A percentile compares a stretch with the other conserved stretches of the same genome.
Conservation (phyloP, 2,888 invertebrate genomes). For the Schizaphis graminum region DNA sequence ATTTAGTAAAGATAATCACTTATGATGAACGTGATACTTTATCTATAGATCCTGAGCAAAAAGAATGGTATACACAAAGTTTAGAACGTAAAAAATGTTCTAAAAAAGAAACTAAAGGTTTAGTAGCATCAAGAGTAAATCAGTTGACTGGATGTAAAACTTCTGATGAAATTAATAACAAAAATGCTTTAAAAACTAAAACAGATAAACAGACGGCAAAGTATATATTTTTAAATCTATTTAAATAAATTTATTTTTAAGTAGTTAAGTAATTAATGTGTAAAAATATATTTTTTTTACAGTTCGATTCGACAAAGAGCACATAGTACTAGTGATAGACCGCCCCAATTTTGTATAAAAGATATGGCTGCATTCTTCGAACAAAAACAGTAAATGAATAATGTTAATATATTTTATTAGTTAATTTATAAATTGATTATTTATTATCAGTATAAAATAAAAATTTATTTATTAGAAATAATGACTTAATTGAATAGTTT, state of each 20-base stretch:
- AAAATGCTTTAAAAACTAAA: conserved; percentile 36
- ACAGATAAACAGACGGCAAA: conserved; percentile 45
- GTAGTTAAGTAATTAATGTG: background rate
- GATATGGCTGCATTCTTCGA: conserved; percentile 89
- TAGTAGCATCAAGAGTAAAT: conserved; percentile 68
- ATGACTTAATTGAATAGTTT: background rate
- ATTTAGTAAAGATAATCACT: conserved; percentile 45
- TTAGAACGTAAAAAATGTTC: conserved; percentile 66
- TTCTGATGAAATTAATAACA: conserved; percentile 32
- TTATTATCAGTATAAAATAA: background rate
- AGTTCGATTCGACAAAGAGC: conserved; percentile 67
- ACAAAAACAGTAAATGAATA: conserved; percentile 67
- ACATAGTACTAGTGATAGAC: conserved; percentile 69
- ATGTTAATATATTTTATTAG: conserved; percentile 46
- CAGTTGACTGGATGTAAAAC: conserved; percentile 66
- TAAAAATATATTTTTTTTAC: conserved; percentile 52
- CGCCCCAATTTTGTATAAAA: conserved; percentile 82
- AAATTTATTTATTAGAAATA: background rate
- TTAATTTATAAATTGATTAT: conserved; percentile 22
- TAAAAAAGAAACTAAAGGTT: conserved; percentile 66
- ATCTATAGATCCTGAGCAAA: conserved; percentile 23
- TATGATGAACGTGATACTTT: conserved; percentile 45
- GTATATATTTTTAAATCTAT: conserved; percentile 31
- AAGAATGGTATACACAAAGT: conserved; percentile 65
- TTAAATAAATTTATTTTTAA: background rate